Conservation (phyloP, 2,888 invertebrate species). For the Scrobipalpa costella region DNA sequence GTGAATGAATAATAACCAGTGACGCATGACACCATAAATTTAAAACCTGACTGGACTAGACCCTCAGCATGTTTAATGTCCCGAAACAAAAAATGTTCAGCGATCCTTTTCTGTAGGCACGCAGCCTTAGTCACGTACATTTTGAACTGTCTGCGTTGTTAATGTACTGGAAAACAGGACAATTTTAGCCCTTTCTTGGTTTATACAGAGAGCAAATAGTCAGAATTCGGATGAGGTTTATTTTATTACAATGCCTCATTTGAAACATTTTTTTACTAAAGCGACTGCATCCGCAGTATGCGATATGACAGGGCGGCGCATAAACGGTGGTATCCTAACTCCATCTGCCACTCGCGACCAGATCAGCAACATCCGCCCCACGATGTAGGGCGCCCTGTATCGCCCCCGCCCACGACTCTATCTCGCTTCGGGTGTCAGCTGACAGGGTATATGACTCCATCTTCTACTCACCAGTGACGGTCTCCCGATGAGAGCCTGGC, state of each 20-base stretch:
- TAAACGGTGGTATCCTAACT: too few species aligned
- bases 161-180: constrained; percentile 1
- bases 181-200: neutral
- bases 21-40: neutral
- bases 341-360: constrained; percentile 70
- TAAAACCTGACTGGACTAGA: neutral
- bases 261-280: too few species aligned
- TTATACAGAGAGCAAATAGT: neutral
- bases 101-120: constrained; percentile 4
- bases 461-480: neutral
- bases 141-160: constrained; percentile 7
- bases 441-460: too few species aligned
- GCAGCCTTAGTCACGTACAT: neutral
- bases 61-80: constrained; percentile 3
- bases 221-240: neutral
- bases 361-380: constrained; percentile 75
- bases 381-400: constrained; percentile 85
- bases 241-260: too few species aligned
- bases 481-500: too few species aligned
- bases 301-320: neutral
- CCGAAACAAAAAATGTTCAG: neutral
- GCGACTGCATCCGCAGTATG: too few species aligned
- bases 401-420: constrained; percentile 89
- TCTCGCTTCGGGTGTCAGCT: too few species aligned
- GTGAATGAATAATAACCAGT: neutral